Percentiles rank a stretch among this genome's conserved stretches.
phyloP scores from a whole-genome alignment of 2,888 invertebrate species.

The Platycheirus albimanus region DNA sequence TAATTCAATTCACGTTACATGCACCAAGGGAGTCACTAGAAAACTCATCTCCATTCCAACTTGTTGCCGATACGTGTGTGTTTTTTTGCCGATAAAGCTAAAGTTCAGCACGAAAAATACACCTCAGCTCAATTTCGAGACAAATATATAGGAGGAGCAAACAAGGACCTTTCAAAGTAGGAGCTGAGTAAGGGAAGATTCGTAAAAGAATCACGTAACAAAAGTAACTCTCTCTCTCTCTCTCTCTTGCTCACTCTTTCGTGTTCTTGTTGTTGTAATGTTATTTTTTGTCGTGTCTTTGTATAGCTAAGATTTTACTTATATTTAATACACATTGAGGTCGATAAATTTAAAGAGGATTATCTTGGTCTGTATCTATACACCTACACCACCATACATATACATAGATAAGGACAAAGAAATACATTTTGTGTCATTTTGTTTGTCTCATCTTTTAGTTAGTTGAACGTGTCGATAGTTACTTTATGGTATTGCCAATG shows the following conservation, averaged over 20 bases:
- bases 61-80: conserved; percentile 18
- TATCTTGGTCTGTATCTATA: conserved; percentile 59
- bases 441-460: conserved; percentile 32
- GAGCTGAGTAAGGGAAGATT: conserved; percentile 18
- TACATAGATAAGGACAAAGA: not conserved
- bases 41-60: conserved; percentile 15
- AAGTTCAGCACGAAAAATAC: not conserved
- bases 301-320: not conserved
- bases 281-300: not conserved
- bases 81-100: conserved; percentile 11
- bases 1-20: conserved; percentile 61
- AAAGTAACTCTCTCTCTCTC: conserved; percentile 41
- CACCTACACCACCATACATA: no score
- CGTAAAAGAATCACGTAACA: conserved; percentile 64
- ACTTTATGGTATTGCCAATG: conserved; percentile 29
- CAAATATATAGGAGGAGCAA: not conserved
- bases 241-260: not conserved
- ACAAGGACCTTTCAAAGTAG: not conserved
- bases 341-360: conserved; percentile 70
- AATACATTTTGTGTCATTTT: not conserved
- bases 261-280: not conserved
- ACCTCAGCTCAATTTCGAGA: conserved; percentile 8
- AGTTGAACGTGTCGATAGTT: conserved; percentile 48
- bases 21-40: not conserved
- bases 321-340: conserved; percentile 48